phyloP scores from a whole-genome alignment of 2,113 vertebrate genomes.

The Equus przewalskii region DNA sequence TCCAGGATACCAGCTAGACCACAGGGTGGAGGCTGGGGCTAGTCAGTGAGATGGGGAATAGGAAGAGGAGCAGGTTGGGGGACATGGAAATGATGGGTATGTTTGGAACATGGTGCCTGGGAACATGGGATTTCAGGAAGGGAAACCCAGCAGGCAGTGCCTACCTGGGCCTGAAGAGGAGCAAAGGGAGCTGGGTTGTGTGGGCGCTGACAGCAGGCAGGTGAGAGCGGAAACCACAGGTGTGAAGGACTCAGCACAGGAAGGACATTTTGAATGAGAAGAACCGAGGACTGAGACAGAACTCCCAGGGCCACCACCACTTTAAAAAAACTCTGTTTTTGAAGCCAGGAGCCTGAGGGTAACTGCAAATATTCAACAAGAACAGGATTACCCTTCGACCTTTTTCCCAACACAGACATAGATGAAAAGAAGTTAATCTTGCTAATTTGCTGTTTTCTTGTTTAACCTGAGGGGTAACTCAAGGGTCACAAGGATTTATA shows the following conservation, averaged over 20 bases:
- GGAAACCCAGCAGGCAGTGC: no score
- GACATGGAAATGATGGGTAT: background rate
- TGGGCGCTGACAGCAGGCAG: background rate
- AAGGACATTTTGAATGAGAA: background rate
- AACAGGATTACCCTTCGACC: no score
- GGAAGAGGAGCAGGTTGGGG: background rate
- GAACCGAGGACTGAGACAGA: background rate
- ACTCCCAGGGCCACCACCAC: background rate
- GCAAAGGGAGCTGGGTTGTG: background rate
- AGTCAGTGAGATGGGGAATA: background rate
- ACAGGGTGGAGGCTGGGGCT: no score
- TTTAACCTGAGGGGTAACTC: no score
- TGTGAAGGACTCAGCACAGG: background rate
- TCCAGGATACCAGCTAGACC: background rate
- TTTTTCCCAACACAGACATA: no score
- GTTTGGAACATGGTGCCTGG: background rate
- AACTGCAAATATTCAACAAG: no score
- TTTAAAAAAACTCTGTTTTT: background rate
- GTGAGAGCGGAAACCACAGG: background rate
- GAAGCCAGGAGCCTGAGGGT: no score
- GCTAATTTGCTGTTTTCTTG: no score
- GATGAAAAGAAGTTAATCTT: no score
- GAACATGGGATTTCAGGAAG: background rate
- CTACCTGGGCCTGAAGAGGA: background rate
- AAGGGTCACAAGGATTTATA: no score